A percentile compares a stretch with the other conserved stretches of the same genome.
Evolutionary conservation across 2,797 vertebrate species (phyloP).

Genomic region (Botia almorhae): DNA sequence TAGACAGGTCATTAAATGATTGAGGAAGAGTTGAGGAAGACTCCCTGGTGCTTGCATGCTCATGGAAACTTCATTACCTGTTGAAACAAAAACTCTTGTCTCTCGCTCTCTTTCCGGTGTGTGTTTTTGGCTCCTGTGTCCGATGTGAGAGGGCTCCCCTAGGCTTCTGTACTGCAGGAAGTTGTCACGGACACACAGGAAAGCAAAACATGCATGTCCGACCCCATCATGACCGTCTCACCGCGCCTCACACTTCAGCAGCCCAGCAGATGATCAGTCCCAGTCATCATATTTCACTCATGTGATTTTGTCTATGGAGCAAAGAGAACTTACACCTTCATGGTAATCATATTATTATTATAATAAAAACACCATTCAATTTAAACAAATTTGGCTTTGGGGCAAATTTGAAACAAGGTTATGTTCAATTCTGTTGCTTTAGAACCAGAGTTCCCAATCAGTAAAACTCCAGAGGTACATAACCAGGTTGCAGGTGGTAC

Average conservation of each 20-base stretch:
- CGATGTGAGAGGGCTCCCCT: slow-evolving; percentile 74
- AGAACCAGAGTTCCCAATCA: no score
- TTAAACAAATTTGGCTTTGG: background rate
- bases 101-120: slow-evolving; percentile 29
- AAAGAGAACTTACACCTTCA: background rate
- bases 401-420: slow-evolving; percentile 55
- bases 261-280: slow-evolving; percentile 80
- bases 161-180: slow-evolving; percentile 86
- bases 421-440: slow-evolving; percentile 44
- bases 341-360: slow-evolving; percentile 18
- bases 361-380: slow-evolving; percentile 5
- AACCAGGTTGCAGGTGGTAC: no score
- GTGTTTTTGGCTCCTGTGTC: slow-evolving; percentile 68
- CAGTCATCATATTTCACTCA: slow-evolving; percentile 61
- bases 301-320: slow-evolving; percentile 22
- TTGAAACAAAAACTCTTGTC: slow-evolving; percentile 57
- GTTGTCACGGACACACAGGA: slow-evolving; percentile 96
- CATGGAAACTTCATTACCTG: slow-evolving; percentile 71
- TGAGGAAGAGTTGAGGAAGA: slow-evolving; percentile 55
- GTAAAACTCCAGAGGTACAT: no score
- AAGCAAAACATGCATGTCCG: slow-evolving; percentile 91
- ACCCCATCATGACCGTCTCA: slow-evolving; percentile 89
- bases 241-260: slow-evolving; percentile 85
- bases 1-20: slow-evolving; percentile 44
- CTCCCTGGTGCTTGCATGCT: slow-evolving; percentile 57